These are phyloP conservation scores for Platycnemis pennipes DNA, from an alignment of 2,888 invertebrate species.

Conservation along the genomic window DNA sequence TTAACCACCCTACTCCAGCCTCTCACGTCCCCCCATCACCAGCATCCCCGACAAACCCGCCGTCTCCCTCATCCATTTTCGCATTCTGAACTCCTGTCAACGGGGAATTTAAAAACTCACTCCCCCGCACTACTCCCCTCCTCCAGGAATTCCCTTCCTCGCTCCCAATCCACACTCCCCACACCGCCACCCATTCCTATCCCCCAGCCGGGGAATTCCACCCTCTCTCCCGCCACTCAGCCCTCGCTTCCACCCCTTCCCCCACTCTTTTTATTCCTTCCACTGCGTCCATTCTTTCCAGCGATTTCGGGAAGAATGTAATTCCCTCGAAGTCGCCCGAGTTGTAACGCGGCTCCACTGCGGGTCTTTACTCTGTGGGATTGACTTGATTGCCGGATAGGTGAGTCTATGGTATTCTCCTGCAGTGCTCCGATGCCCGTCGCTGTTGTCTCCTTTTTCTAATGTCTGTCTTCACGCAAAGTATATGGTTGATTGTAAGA, in stretches of 20 bases:
- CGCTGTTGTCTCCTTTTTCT: not conserved
- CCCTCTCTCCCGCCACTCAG: not conserved
- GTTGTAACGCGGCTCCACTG: not conserved
- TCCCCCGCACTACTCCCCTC: not conserved
- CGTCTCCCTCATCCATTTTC: conserved; percentile 26
- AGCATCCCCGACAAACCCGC: not conserved
- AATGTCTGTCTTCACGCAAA: not conserved
- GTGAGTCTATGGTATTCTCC: not conserved
- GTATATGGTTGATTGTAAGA: too few relatives aligned
- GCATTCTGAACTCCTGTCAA: conserved; percentile 28
- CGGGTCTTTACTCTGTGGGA: not conserved
- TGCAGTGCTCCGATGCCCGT: not conserved
- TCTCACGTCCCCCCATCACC: not conserved
- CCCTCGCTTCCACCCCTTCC: not conserved
- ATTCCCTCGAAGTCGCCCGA: not conserved
- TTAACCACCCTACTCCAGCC: not conserved
- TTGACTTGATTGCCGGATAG: not conserved
- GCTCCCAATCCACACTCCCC: not conserved
- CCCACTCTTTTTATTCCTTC: not conserved
- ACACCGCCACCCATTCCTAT: not conserved
- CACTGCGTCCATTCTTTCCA: not conserved
- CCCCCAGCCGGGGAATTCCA: not conserved
- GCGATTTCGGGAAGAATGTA: not conserved
- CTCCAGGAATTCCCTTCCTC: not conserved
- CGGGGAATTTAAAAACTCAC: conserved; percentile 32